phyloP scores from a whole-genome alignment of 2,797 vertebrate genomes.

The Chloroceryle inda region DNA sequence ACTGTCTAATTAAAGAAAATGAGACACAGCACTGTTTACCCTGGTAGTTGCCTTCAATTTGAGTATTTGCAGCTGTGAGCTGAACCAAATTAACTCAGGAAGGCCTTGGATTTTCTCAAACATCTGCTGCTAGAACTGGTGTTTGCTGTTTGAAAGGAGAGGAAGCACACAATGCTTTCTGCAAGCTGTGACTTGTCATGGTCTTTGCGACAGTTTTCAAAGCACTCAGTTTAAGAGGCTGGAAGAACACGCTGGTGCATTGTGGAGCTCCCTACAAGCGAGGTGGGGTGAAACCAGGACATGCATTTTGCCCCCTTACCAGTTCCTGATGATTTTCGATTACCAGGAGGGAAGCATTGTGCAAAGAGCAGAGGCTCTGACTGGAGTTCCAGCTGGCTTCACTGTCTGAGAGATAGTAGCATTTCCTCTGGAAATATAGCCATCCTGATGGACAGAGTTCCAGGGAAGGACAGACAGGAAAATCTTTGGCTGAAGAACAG shows the following conservation, averaged over 20 bases:
- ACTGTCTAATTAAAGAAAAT: background rate
- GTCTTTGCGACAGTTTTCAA: background rate
- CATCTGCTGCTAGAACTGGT: background rate
- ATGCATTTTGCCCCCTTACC: background rate
- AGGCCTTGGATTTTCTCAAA: background rate
- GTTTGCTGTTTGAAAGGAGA: background rate
- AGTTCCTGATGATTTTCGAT: background rate
- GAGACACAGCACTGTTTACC: background rate
- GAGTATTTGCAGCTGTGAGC: background rate
- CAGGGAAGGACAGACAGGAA: slow-evolving; percentile 8
- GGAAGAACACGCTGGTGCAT: background rate
- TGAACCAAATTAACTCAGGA: background rate
- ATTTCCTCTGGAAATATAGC: slow-evolving; percentile 61
- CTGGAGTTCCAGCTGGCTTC: slow-evolving; percentile 47
- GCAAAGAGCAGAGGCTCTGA: slow-evolving; percentile 8
- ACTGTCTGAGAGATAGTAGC: slow-evolving; percentile 13
- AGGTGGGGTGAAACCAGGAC: background rate
- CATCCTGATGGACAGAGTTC: slow-evolving; percentile 51
- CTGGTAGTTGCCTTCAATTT: background rate
- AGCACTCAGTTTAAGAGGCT: background rate
- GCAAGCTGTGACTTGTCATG: background rate
- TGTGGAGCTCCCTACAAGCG: background rate
- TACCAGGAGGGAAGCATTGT: slow-evolving; percentile 50
- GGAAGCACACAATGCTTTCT: background rate
- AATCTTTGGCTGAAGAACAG: background rate